Base-by-base conservation (phyloP, 2,113 vertebrate species). In the Geococcyx californianus region DNA sequence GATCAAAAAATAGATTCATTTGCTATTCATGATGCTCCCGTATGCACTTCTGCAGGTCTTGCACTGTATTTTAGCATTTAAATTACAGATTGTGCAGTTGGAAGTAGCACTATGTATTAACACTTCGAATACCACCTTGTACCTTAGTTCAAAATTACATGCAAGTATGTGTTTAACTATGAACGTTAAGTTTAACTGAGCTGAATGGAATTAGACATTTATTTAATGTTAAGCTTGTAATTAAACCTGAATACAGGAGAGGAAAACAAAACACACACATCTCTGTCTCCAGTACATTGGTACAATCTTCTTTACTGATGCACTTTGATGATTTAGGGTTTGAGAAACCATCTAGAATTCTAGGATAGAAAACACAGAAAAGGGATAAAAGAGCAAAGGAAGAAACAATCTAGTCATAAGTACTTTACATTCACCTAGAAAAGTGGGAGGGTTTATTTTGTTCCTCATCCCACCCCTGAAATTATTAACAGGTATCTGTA, bases 1-100 rank as follows among this genome's bases (percentile, higher is more conserved):
- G 91, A 95, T 97, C 95, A 97, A 97, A 96, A 96, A 97, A 96
- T 88, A 96, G 91, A 94, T 91, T 96, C 75, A 94, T 96, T 95
- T 96, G 74, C 79, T 95, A 95, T 97, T 97, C 95, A 95, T 97
- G 94, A 95, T 92, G 79, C 59, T 94, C 84, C 63, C 79, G 77
- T 74, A 95, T 63, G 47, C 87, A 93, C 90, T 95, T 90, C 87
- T 95, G 34, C 87, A 95, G 75, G 87, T 95, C 94, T 95, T 91
- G 70, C 63, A 90, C 82, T 92, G 84, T 84, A 95, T 93, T 91
- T 95, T 42, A 42, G 68, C 55, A 94, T 93, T 94, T 86, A 88
- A 90, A 95, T 88, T 82, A 81, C 63, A 77, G 51, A 54, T 25
- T 69, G 36, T 77, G 79, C 67, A 83, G 58, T 83, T 84, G 70